A percentile compares a stretch with the other conserved stretches of the same genome.
Conservation (phyloP, 2,113 vertebrate species). For the Ifrita kowaldi region DNA sequence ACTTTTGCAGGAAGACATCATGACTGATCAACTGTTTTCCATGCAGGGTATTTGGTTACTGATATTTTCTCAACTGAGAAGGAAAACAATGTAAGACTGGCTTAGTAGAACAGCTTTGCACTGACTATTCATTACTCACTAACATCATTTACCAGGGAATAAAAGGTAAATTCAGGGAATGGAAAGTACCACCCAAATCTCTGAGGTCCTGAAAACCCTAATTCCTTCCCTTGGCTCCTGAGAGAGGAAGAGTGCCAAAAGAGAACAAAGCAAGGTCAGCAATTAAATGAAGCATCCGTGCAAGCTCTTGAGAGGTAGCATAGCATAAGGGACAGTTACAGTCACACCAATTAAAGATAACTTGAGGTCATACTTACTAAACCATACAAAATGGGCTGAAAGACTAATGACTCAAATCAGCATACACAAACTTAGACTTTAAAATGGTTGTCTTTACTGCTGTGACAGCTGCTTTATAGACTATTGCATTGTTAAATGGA, state of each 20-base stretch:
- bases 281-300: neutral
- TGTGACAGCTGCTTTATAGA: conserved; percentile 28
- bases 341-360: neutral
- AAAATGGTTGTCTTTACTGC: neutral
- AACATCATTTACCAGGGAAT: neutral
- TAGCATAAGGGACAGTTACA: neutral
- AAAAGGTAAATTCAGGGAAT: neutral
- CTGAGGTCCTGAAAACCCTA: neutral
- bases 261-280: neutral
- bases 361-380: neutral
- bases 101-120: neutral
- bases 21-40: neutral
- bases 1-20: neutral
- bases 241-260: neutral
- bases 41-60: neutral
- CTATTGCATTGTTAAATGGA: neutral
- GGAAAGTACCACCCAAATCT: neutral
- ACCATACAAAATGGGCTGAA: neutral
- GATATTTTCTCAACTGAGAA: neutral
- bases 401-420: neutral
- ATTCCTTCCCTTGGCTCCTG: neutral
- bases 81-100: neutral
- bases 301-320: neutral
- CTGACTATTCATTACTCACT: neutral
- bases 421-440: neutral